phyloP scores from a whole-genome alignment of 2,797 vertebrate species.

The Hippoglossus hippoglossus region DNA sequence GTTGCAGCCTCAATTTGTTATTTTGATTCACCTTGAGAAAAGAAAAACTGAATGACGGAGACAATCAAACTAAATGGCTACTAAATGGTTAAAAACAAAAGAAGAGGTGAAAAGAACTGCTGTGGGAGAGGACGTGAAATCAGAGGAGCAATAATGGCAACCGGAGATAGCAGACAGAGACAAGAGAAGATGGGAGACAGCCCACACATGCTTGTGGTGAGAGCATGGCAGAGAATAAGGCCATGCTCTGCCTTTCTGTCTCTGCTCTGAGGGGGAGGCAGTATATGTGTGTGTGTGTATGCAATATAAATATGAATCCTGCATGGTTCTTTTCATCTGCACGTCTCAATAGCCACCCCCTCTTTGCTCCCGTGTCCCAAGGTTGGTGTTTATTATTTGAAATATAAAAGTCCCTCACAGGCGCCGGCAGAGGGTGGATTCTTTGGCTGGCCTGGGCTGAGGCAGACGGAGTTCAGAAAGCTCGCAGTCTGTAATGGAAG shows the following conservation, averaged over 20 bases:
- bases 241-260: slow-evolving; percentile 41
- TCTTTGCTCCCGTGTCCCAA: slow-evolving; percentile 16
- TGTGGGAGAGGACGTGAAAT: too few species aligned
- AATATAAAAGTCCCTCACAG: slow-evolving; percentile 10
- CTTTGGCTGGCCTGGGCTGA: neutral
- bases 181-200: slow-evolving; percentile 28
- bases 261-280: slow-evolving; percentile 55
- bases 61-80: too few species aligned
- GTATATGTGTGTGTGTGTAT: neutral
- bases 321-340: slow-evolving; percentile 46
- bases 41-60: too few species aligned
- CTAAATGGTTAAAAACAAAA: too few species aligned
- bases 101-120: too few species aligned
- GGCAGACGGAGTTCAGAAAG: too few species aligned
- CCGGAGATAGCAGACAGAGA: slow-evolving; percentile 17
- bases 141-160: neutral
- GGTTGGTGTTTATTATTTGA: slow-evolving; percentile 49
- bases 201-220: slow-evolving; percentile 52
- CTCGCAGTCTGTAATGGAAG: too few species aligned
- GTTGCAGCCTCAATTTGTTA: too few species aligned
- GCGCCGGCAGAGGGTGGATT: slow-evolving; percentile 14
- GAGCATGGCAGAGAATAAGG: slow-evolving; percentile 50
- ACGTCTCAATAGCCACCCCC: slow-evolving; percentile 45
- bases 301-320: slow-evolving; percentile 16
- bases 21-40: too few species aligned